These are phyloP conservation scores for Digitonthophagus gazella DNA, from an alignment of 2,888 invertebrate genomes.

Conservation along the genomic window DNA sequence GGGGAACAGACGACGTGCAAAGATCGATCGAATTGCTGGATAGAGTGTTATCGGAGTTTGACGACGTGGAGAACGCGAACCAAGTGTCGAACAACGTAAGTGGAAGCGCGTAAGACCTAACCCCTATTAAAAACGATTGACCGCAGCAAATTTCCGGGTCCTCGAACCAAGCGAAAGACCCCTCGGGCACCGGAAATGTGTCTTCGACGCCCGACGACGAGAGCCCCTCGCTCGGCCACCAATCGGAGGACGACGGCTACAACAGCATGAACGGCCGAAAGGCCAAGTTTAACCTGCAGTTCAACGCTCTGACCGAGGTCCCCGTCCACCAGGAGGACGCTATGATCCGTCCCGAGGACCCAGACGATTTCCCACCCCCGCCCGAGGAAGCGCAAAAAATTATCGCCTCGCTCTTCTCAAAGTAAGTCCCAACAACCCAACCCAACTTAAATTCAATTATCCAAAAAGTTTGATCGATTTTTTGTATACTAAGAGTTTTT, in stretches of 20 bases:
- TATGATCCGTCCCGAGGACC: constrained; percentile 49
- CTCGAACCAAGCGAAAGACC: constrained; percentile 47
- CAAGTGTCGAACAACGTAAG: constrained; percentile 51
- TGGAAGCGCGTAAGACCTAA: constrained; percentile 13
- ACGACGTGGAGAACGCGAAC: constrained; percentile 67
- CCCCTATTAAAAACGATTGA: neutral
- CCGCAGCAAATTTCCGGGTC: constrained; percentile 47
- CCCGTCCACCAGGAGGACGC: constrained; percentile 53
- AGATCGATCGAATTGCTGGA: constrained; percentile 84
- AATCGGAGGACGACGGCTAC: constrained; percentile 88
- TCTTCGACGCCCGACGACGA: constrained; percentile 59
- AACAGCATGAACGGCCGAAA: constrained; percentile 89
- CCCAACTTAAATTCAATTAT: neutral
- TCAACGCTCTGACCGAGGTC: constrained; percentile 61
- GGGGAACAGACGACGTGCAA: constrained; percentile 83
- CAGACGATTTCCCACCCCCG: constrained; percentile 66
- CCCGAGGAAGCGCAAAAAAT: constrained; percentile 76
- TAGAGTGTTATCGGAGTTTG: constrained; percentile 87
- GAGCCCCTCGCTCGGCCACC: constrained; percentile 78
- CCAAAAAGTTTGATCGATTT: neutral
- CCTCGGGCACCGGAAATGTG: constrained; percentile 55
- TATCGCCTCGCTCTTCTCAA: constrained; percentile 72
- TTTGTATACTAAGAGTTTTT: neutral
- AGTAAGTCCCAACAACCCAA: constrained; percentile 53
- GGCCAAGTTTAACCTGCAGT: constrained; percentile 71